These are phyloP conservation scores for Entosphenus tridentatus DNA, from an alignment of 2,113 vertebrate genomes.

Conservation along the genomic window DNA sequence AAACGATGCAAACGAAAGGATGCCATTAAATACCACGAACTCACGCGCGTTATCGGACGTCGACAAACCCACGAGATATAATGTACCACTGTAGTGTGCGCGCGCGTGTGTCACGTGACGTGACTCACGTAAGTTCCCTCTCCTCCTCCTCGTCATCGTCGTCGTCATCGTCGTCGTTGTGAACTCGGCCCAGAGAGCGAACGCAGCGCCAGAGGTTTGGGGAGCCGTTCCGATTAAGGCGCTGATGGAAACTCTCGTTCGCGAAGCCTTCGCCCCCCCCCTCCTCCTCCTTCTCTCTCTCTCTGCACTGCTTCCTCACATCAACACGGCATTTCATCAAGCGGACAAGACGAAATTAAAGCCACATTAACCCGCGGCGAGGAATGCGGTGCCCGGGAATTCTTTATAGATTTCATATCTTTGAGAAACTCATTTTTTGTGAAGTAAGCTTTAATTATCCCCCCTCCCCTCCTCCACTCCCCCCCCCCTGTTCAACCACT, in stretches of 20 bases:
- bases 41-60: no score
- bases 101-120: no score
- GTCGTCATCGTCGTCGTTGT: neutral
- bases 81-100: no score
- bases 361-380: slow-evolving; percentile 5
- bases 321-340: slow-evolving; percentile 3
- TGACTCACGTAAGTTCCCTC: neutral
- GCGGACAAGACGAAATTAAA: neutral
- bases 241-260: no score
- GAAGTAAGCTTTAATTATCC: slow-evolving; percentile 6
- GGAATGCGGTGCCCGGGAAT: neutral
- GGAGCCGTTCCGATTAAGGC: neutral
- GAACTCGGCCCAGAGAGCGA: neutral
- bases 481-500: neutral
- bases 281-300: neutral
- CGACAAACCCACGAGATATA: no score
- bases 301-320: slow-evolving; percentile 3
- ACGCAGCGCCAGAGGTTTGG: neutral
- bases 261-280: neutral
- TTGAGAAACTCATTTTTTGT: slow-evolving; percentile 1
- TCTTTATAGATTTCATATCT: slow-evolving; percentile 6
- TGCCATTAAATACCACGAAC: no score
- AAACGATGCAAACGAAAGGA: no score
- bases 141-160: neutral
- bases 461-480: neutral